Base-by-base conservation (phyloP, 2,888 invertebrate genomes). In the Nymphalis urticae region DNA sequence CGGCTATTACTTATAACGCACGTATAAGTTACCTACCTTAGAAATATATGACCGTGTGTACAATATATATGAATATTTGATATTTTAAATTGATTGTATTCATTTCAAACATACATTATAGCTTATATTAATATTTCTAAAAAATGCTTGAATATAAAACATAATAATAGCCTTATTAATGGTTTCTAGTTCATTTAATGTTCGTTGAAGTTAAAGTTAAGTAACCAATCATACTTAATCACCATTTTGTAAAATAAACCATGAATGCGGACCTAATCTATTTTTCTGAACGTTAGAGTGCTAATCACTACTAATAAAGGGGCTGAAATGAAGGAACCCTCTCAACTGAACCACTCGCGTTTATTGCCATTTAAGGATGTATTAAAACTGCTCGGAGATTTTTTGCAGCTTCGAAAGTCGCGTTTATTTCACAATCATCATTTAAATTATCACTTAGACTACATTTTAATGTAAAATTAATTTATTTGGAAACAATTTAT, bases 361-460 rank as follows among this genome's bases (percentile, higher is more conserved):
- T 77, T 76, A 77, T 75, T 77, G 75, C 69, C 78, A 77, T 77
- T 76, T 72, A 64, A 75, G 72, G 70, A 74, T 73, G 70, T 75
- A 76, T 76, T 75, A 75, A 72, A 72, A 71, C 68, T 67, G 70
- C 68, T 69, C 68, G 71, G 69, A 66, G 69, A 71, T 69, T 74
- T 73, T 76, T 75, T 75, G 73, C 19, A 69, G 72, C 73, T 62
- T 70, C 71, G 72, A 72, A 71, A 73, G 70, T 71, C 69, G 70
- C 73, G 73, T 74, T 77, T 74, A 77, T 76, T 77, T 75, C 62
- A 42, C 53, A 32, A 64, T 68, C 71, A 72, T 76, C 73, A 75
- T 74, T 71, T 67, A 72, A 72, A 74, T 71, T 48, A 61, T 64
- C 64, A 64, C 50, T 72, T 47, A 64, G 56, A 66, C 27, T 1